Evolutionary conservation across 2,113 vertebrate species (phyloP).

Genomic region (Notiomystis cincta): DNA sequence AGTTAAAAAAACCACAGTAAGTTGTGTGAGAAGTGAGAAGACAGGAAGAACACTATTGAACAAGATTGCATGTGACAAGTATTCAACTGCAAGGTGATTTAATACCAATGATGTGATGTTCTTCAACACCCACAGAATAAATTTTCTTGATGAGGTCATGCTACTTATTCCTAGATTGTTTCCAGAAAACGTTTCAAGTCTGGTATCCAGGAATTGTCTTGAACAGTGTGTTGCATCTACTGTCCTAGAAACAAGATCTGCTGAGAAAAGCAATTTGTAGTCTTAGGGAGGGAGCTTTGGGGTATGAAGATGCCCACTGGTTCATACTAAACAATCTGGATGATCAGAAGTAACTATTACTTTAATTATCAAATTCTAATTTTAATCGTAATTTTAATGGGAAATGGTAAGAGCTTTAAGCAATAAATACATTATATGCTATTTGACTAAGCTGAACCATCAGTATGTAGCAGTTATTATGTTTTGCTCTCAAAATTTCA

Average conservation of each 20-base stretch:
- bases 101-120: background rate
- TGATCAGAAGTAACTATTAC: background rate
- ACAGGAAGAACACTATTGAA: background rate
- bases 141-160: slow-evolving; percentile 12
- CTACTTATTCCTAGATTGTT: background rate
- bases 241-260: background rate
- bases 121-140: background rate
- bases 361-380: background rate
- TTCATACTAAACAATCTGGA: background rate
- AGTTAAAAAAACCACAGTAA: background rate
- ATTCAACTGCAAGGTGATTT: background rate
- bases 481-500: background rate
- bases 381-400: background rate
- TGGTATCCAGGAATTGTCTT: background rate
- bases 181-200: background rate
- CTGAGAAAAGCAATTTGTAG: background rate
- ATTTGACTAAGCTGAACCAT: background rate
- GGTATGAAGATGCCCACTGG: background rate
- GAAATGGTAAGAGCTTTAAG: background rate
- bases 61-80: background rate
- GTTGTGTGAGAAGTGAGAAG: background rate
- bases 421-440: background rate
- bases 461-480: background rate
- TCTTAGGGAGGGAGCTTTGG: background rate
- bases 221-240: background rate